Conservation (phyloP, 2,113 vertebrate species). For the human (Homo sapiens) region DNA sequence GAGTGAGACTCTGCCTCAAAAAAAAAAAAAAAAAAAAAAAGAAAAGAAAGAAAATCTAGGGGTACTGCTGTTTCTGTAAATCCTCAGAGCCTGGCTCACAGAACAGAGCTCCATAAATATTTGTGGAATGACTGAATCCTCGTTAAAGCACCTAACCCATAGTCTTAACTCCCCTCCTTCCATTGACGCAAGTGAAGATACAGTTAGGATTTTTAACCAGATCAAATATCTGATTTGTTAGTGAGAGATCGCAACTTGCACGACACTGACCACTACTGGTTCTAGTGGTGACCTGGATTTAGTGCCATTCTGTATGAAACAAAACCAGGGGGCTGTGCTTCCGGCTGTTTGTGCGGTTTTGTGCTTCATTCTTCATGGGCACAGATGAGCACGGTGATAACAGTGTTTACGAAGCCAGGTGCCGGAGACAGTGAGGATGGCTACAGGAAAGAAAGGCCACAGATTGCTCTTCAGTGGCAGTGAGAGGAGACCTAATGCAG, state of each 20-base stretch:
- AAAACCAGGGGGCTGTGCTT: background rate
- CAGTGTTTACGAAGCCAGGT: background rate
- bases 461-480: accelerated
- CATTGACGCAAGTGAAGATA: background rate
- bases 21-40: too few relatives aligned
- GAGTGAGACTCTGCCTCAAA: too few relatives aligned
- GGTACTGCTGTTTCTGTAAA: background rate
- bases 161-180: background rate
- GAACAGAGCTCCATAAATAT: background rate
- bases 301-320: background rate
- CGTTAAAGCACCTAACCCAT: too few relatives aligned
- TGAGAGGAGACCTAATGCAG: background rate
- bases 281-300: background rate
- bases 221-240: background rate
- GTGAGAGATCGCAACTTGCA: background rate
- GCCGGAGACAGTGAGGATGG: background rate
- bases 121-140: background rate
- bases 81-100: background rate
- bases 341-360: background rate
- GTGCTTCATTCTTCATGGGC: background rate
- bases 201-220: background rate
- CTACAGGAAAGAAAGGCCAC: background rate
- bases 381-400: accelerated
- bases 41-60: background rate
- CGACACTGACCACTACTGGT: accelerated